Conservation (phyloP, 2,888 invertebrate species). For the Phlogophora meticulosa region DNA sequence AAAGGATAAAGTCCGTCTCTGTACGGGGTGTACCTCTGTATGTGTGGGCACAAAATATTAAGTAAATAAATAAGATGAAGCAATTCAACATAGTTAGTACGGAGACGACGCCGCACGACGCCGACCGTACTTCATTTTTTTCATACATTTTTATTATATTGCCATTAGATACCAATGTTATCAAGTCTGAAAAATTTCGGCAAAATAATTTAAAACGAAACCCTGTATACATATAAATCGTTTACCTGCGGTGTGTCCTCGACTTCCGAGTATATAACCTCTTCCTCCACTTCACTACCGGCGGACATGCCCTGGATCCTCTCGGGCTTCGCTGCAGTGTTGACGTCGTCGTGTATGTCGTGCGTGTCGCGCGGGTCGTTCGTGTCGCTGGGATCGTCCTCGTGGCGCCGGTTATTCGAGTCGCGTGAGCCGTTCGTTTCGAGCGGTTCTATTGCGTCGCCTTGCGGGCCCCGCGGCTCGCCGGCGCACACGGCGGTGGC, state of each 20-base stretch:
- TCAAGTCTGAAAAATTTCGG: neutral
- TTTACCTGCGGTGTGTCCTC: slow-evolving; percentile 84
- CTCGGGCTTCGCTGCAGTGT: slow-evolving; percentile 53
- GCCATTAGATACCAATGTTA: neutral
- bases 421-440: too few relatives aligned
- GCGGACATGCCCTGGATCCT: slow-evolving; percentile 42
- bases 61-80: too few relatives aligned
- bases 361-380: neutral
- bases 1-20: too few relatives aligned
- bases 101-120: too few relatives aligned
- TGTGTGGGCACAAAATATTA: too few relatives aligned
- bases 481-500: slow-evolving; percentile 68
- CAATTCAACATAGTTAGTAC: too few relatives aligned
- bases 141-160: neutral
- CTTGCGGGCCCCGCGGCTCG: neutral
- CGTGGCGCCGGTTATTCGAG: neutral
- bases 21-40: too few relatives aligned
- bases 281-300: slow-evolving; percentile 66
- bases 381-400: neutral
- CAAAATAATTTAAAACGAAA: slow-evolving; percentile 7
- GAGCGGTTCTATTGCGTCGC: too few relatives aligned
- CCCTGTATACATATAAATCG: slow-evolving; percentile 33
- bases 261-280: slow-evolving; percentile 85
- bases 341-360: slow-evolving; percentile 21
- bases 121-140: too few relatives aligned